Evolutionary conservation across 1,140 invertebrate species (phyloP).

Genomic region (Trichoplusia ni): DNA sequence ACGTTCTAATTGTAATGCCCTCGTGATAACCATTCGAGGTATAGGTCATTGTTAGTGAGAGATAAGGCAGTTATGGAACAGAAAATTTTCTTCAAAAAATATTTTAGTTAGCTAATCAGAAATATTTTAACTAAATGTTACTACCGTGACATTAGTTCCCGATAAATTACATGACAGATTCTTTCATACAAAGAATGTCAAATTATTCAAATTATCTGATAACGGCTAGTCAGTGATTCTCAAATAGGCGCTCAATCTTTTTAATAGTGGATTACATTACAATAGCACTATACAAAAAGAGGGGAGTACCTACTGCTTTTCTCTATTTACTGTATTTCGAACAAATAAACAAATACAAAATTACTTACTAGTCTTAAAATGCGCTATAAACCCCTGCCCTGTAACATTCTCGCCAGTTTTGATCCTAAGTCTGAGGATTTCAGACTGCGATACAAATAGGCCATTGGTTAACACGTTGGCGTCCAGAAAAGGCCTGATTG

Average conservation of each 20-base stretch:
- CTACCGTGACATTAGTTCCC: too few species aligned
- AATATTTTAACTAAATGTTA: too few species aligned
- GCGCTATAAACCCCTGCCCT: conserved; percentile 83
- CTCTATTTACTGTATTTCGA: not conserved
- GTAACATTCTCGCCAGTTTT: conserved; percentile 82
- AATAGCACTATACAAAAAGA: not conserved
- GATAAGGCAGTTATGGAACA: too few species aligned
- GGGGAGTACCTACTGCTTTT: not conserved
- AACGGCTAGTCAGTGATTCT: too few species aligned
- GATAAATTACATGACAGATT: too few species aligned
- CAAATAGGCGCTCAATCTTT: too few species aligned
- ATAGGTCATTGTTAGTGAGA: too few species aligned
- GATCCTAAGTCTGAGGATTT: conserved; percentile 82
- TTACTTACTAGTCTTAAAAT: conserved; percentile 83
- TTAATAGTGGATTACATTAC: not conserved
- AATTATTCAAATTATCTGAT: too few species aligned
- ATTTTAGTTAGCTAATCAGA: too few species aligned
- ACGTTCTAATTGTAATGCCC: not conserved
- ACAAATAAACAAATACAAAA: not conserved
- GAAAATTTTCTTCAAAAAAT: too few species aligned
- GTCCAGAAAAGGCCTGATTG: conserved; percentile 80
- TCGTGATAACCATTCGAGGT: not conserved
- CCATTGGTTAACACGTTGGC: conserved; percentile 81
- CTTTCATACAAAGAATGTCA: too few species aligned
- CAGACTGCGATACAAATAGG: conserved; percentile 83